These are phyloP conservation scores for Phaethon lepturus DNA, from an alignment of 2,113 vertebrate species.

Conservation along the genomic window DNA sequence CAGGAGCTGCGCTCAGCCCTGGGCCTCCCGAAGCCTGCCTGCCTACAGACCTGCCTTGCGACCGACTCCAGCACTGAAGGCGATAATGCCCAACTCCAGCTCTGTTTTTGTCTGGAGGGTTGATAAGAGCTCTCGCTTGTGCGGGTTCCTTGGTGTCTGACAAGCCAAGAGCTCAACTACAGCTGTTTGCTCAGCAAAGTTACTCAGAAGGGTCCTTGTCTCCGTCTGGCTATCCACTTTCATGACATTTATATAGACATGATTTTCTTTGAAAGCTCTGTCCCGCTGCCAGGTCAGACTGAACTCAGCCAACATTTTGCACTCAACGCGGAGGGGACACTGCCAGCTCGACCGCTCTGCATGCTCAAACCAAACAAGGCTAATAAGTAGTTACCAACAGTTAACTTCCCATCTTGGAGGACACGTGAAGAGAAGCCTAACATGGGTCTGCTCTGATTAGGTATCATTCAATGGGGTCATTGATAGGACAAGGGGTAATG, in stretches of 20 bases:
- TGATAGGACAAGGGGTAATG: not conserved
- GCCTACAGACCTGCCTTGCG: not conserved
- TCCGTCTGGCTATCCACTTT: not conserved
- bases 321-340: not conserved
- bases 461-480: not conserved
- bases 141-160: not conserved
- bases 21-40: not conserved
- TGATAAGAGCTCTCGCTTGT: not conserved
- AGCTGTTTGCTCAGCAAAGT: not conserved
- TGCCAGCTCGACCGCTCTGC: not conserved
- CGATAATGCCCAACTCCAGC: not conserved
- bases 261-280: not conserved
- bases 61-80: not conserved
- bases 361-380: not conserved
- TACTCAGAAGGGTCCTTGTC: not conserved
- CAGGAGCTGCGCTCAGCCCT: not conserved
- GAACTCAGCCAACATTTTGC: not conserved
- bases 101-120: not conserved
- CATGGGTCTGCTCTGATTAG: not conserved
- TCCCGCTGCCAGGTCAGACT: not conserved
- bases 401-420: not conserved
- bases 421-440: not conserved
- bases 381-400: not conserved
- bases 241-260: not conserved
- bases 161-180: not conserved